Evolutionary conservation across 2,113 vertebrate genomes (phyloP).

Genomic region (Callipepla californica): DNA sequence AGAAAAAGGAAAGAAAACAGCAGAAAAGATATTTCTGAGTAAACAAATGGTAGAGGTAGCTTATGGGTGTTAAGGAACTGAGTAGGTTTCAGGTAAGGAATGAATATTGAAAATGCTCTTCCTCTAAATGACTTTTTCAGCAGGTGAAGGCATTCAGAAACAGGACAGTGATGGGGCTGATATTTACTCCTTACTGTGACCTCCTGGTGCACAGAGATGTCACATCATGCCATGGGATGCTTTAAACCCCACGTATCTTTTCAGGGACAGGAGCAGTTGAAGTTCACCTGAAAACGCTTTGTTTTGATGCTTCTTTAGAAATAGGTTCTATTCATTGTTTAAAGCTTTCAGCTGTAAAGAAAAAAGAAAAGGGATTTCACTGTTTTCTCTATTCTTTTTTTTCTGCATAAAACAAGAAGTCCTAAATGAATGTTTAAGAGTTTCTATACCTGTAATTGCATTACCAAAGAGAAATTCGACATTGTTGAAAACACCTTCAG

Average conservation of each 20-base stretch:
- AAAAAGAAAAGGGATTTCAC: neutral
- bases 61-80: neutral
- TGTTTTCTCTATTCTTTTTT: neutral
- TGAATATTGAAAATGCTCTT: neutral
- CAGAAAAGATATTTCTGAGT: neutral
- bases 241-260: neutral
- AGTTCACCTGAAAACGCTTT: neutral
- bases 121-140: neutral
- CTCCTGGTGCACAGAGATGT: neutral
- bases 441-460: neutral
- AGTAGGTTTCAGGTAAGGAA: neutral
- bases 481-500: neutral
- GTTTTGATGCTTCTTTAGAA: neutral
- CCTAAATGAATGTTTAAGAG: neutral
- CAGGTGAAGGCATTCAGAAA: neutral
- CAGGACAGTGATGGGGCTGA: neutral
- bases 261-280: neutral
- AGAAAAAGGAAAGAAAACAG: no score
- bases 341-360: neutral
- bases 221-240: neutral
- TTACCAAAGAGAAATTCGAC: neutral
- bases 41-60: neutral
- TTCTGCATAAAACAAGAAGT: neutral
- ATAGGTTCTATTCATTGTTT: accelerated
- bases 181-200: neutral